These are phyloP conservation scores for Propithecus perrieri DNA, from an alignment of 2,797 vertebrate species.

Conservation along the genomic window DNA sequence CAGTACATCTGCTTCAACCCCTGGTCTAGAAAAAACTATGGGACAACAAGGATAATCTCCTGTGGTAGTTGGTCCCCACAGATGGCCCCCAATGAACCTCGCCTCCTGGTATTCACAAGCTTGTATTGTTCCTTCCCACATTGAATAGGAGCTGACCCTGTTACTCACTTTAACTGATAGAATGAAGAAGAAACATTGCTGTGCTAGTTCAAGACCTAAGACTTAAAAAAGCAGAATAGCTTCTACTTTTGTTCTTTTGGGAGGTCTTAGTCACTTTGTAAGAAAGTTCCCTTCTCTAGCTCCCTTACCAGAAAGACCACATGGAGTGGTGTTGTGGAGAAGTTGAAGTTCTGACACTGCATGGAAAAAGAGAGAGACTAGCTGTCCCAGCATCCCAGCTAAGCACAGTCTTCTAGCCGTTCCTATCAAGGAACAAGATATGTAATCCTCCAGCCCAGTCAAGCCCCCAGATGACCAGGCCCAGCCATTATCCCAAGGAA, in stretches of 20 bases:
- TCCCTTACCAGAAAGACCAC: background rate
- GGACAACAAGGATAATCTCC: background rate
- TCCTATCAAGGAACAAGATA: background rate
- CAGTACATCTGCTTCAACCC: background rate
- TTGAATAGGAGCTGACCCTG: background rate
- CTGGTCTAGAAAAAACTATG: background rate
- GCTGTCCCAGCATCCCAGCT: background rate
- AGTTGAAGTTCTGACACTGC: background rate
- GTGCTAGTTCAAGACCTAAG: background rate
- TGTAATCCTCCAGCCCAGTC: background rate
- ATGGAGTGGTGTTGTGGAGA: background rate
- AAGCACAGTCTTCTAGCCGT: background rate
- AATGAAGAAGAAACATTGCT: background rate
- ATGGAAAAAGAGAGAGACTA: background rate
- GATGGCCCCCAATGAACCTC: background rate
- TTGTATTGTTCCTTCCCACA: background rate
- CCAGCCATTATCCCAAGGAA: background rate
- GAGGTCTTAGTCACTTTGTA: background rate
- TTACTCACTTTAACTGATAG: background rate
- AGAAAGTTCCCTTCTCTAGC: background rate
- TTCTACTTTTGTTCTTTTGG: conserved; percentile 9
- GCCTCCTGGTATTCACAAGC: background rate
- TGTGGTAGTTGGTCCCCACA: background rate
- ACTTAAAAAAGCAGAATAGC: background rate
- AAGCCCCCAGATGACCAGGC: background rate